Evolutionary conservation across 2,113 vertebrate genomes (phyloP).

Genomic region (Myanophis thanlyinensis): DNA sequence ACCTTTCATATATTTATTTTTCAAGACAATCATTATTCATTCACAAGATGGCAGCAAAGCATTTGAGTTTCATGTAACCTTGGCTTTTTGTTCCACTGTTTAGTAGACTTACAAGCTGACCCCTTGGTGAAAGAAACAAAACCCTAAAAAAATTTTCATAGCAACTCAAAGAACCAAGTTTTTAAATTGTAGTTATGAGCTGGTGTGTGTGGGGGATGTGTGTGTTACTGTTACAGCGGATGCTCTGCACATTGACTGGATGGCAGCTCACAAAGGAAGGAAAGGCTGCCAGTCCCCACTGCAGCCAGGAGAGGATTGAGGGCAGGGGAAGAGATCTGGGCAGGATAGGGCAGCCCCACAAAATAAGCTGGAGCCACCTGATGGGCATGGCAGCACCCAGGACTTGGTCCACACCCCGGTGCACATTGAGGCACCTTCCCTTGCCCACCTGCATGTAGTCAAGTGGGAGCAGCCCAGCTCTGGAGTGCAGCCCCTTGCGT

Average conservation of each 20-base stretch:
- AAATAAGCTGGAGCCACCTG: neutral
- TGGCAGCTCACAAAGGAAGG: neutral
- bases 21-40: neutral
- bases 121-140: neutral
- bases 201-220: neutral
- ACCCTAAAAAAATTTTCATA: neutral
- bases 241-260: neutral
- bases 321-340: neutral
- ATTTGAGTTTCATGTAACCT: neutral
- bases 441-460: neutral
- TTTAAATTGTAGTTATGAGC: neutral
- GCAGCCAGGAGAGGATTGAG: neutral
- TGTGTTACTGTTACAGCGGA: neutral
- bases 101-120: neutral
- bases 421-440: neutral
- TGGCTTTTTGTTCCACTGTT: neutral
- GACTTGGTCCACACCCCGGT: no score
- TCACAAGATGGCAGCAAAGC: neutral
- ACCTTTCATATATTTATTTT: neutral
- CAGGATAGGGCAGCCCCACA: neutral
- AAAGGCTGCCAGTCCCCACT: neutral
- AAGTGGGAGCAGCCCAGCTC: neutral
- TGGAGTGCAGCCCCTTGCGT: neutral
- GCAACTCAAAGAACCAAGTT: neutral
- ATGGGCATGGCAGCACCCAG: neutral